Base-by-base conservation (phyloP, 2,113 vertebrate species). In the Labeo rohita region DNA sequence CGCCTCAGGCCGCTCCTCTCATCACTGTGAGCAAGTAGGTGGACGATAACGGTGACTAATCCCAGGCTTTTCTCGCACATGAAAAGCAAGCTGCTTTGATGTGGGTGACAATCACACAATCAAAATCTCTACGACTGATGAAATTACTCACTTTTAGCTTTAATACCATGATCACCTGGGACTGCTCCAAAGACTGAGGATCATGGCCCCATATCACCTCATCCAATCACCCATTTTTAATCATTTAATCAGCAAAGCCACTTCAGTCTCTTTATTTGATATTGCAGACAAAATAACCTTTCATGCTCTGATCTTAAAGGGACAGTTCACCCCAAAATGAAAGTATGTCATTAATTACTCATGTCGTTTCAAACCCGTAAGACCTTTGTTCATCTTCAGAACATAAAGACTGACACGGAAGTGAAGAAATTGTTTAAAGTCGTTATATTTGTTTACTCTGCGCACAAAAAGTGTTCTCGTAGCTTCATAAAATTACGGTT, bases 61-160 rank as follows among this genome's bases (percentile, higher is more conserved):
- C 89, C 92, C 85, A 84, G 76, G 87, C 88, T 92, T 28, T 92
- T 92, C 91, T 89, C 83, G 90, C 84, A 74, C 45, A 82, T 50
- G 82, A 90, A 91, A 81, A 84, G 43, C 56, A 49, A 59, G 84
- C 70, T n/a, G 34, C 90, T 95, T 95, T 95, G 93, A 95, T 95
- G 95, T 94, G 94, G 94, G 85, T 87, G 90, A 86, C 54, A 70
- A 86, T 84, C 63, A 34, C 59, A 76, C 72, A 47, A 10, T 61
- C 76, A 16, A 89, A 61, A 85, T 91, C 86, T 90, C 89, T 89
- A 89, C 91, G 90, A 90, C 83, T 83, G 79, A 75, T 34, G 36
- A 80, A 91, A 90, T 91, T 86, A 89, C 50, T 80, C 43, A 75
- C 9, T 54, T 39, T 13, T 34, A 21, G 68, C 23, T 5, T 39